A percentile compares a stretch with the other conserved stretches of the same genome.
Conservation (phyloP, 2,797 vertebrate genomes). For the Pseudochromis fuscus region DNA sequence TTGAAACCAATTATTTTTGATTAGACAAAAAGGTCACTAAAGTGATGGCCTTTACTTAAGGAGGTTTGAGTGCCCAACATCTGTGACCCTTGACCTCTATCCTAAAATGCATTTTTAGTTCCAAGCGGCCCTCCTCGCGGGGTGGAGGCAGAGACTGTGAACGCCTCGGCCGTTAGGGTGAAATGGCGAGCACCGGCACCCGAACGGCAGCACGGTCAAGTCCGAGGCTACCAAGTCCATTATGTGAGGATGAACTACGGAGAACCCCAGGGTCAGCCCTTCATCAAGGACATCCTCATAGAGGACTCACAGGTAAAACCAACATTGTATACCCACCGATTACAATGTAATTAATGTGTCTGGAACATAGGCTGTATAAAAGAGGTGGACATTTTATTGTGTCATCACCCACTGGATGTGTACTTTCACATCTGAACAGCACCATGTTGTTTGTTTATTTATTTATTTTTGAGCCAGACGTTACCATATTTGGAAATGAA, state of each 20-base stretch:
- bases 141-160: conserved; percentile 96
- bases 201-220: conserved; percentile 94
- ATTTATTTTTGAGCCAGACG: too few species aligned
- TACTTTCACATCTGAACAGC: too few species aligned
- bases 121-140: conserved; percentile 96
- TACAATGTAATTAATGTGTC: not conserved
- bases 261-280: conserved; percentile 91
- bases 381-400: too few species aligned
- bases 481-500: too few species aligned
- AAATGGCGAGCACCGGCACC: conserved; percentile 94
- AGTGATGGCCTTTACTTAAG: conserved; percentile 80
- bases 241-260: conserved; percentile 94
- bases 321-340: not conserved
- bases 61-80: conserved; percentile 83
- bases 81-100: conserved; percentile 87
- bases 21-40: conserved; percentile 35
- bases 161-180: conserved; percentile 94
- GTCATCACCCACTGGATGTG: too few species aligned
- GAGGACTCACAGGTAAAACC: conserved; percentile 92
- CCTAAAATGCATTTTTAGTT: conserved; percentile 97
- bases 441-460: too few species aligned
- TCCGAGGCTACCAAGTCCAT: conserved; percentile 97
- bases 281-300: conserved; percentile 95
- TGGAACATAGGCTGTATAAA: too few species aligned
- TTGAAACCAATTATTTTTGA: conserved; percentile 51